Base-by-base conservation (phyloP, 2,113 vertebrate species). In the Tenrec ecaudatus region DNA sequence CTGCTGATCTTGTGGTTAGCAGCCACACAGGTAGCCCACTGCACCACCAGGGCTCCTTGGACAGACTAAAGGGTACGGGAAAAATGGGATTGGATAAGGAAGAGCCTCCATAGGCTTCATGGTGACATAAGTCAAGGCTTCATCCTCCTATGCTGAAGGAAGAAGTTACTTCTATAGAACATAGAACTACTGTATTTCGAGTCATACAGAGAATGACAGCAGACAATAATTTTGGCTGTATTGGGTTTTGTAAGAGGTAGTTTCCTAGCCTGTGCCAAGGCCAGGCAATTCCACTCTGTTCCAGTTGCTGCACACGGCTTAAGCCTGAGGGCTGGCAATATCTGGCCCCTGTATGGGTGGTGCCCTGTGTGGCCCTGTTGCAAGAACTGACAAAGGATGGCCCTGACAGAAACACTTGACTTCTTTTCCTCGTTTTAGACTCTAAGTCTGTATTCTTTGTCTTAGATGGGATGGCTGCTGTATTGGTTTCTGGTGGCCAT, bases 361-460 rank as follows among this genome's bases (percentile, higher is more conserved):
- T 38, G 17, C 23, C 62, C 15, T 22, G 57, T 15, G 22, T 9
- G 6, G 77, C 3, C 38, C 36, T 53, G 19, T 10, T 33, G 5
- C 3, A 27, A 64, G 43, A 78, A 19, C 68, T 53, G 53, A 36
- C 0, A 15, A 57, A 66, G 27, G 1, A 0, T 2, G 4, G 3
- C 2, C 64, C n/a, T 16, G 10, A 57, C 62, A 20, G 82, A 90
- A 80, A 25, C 9, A 77, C 58, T 40, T 31, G 25, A 22, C 27
- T n/a, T 43, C 23, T 69, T 11, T 29, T 19, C 23, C 19, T 40
- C 3, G 22, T 12, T 89, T 62, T 58, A 47, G 69, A 33, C 76
- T 94, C 47, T 73, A 23, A 57, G 38, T 3, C 38, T 75, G 29
- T 27, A 7, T 47, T 57, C 6, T 25, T n/a, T 62, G 47, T 53